Conservation (phyloP, 2,888 invertebrate genomes). For the Macrophya annulata region DNA sequence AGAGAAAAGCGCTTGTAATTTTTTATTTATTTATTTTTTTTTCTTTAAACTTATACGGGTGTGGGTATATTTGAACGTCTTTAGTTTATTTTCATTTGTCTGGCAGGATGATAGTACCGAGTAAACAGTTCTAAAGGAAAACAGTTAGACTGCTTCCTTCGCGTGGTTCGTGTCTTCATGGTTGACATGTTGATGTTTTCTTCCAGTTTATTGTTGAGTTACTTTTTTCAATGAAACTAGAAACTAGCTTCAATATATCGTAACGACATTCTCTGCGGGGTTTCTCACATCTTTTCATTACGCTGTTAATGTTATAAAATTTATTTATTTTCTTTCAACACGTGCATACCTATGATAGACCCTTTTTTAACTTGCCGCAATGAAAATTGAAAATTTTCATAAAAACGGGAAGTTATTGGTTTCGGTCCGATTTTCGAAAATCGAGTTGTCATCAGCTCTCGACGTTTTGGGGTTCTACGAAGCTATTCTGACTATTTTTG, state of each 20-base stretch:
- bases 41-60: neutral
- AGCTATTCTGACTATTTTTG: too few species aligned
- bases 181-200: slow-evolving; percentile 45
- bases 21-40: neutral
- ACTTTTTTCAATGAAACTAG: neutral
- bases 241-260: neutral
- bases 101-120: slow-evolving; percentile 10
- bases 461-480: too few species aligned
- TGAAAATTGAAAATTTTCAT: too few species aligned
- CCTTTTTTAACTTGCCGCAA: too few species aligned
- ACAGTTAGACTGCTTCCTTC: slow-evolving; percentile 36
- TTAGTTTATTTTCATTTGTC: slow-evolving; percentile 25
- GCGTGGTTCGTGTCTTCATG: slow-evolving; percentile 7
- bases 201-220: slow-evolving; percentile 20
- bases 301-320: neutral
- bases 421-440: too few species aligned
- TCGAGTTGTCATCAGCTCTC: too few species aligned
- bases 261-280: neutral
- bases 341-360: too few species aligned
- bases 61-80: neutral
- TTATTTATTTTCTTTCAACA: too few species aligned
- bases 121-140: slow-evolving; percentile 45
- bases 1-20: neutral
- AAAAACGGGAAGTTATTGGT: too few species aligned
- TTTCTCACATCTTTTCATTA: neutral